Evolutionary conservation across 35 echinoderm and acorn worm genomes (phyloP).

Genomic region (Patiria miniata): DNA sequence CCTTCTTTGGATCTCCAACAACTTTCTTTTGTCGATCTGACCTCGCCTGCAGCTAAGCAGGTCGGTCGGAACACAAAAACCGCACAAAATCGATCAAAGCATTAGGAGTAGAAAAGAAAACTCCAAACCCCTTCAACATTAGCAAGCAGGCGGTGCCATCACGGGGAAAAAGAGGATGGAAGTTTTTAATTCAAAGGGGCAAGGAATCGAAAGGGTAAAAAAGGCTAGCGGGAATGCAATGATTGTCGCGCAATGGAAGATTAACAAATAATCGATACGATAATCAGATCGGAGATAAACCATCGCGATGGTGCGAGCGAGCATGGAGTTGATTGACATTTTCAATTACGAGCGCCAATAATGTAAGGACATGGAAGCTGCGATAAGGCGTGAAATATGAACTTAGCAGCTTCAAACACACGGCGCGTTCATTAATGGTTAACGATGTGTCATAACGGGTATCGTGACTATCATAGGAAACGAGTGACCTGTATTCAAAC

Average conservation of each 20-base stretch:
- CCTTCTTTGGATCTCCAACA: not conserved
- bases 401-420: too few species aligned
- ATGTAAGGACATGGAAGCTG: not conserved
- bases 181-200: not conserved
- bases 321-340: not conserved
- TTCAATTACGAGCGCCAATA: constrained; percentile 4
- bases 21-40: not conserved
- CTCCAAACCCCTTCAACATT: not conserved
- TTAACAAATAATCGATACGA: constrained; percentile 24
- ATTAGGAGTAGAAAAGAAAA: constrained; percentile 22
- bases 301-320: not conserved
- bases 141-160: too few species aligned
- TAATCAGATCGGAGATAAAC: not conserved
- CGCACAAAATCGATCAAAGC: not conserved
- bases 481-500: too few species aligned
- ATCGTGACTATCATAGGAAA: too few species aligned
- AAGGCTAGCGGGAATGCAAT: constrained; percentile 3
- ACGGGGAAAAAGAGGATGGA: too few species aligned
- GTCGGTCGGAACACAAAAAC: not conserved
- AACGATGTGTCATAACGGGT: too few species aligned
- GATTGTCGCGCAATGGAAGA: not conserved
- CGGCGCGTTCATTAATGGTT: too few species aligned
- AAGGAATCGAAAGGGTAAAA: not conserved
- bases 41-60: not conserved
- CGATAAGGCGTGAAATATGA: not conserved